These are phyloP conservation scores for Patiria pectinifera DNA, from an alignment of 53 echinoderm and acorn worm species.

Conservation along the genomic window DNA sequence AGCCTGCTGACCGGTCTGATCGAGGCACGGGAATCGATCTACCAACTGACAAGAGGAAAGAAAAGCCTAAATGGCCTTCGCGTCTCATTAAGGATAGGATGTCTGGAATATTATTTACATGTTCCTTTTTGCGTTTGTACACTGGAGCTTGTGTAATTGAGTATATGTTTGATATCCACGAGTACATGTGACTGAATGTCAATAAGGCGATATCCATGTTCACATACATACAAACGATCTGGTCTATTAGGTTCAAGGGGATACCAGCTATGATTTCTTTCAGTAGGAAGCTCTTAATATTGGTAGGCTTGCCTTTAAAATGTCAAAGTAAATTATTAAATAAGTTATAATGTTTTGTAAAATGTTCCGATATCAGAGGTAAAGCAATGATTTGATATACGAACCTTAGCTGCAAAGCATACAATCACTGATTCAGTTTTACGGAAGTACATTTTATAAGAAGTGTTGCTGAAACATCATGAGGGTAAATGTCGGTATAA, in stretches of 20 bases:
- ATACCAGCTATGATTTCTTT: too few relatives aligned
- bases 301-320: not conserved
- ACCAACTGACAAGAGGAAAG: not conserved
- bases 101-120: not conserved
- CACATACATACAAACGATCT: not conserved
- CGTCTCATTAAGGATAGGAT: conserved; percentile 27
- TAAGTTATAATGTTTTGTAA: too few relatives aligned
- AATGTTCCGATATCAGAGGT: too few relatives aligned
- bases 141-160: not conserved
- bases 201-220: not conserved
- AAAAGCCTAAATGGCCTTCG: conserved; percentile 20
- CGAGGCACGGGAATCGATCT: conserved; percentile 2
- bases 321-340: not conserved
- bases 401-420: too few relatives aligned
- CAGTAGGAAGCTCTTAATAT: too few relatives aligned
- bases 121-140: not conserved
- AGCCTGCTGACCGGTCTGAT: conserved; percentile 1
- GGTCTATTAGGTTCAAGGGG: too few relatives aligned
- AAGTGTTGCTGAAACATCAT: too few relatives aligned
- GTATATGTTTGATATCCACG: not conserved
- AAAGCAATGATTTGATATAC: too few relatives aligned
- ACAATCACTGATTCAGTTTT: not conserved
- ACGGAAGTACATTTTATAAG: too few relatives aligned
- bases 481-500: too few relatives aligned
- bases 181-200: not conserved